Conservation (phyloP, 2,113 vertebrate species). For the Neogale vison region DNA sequence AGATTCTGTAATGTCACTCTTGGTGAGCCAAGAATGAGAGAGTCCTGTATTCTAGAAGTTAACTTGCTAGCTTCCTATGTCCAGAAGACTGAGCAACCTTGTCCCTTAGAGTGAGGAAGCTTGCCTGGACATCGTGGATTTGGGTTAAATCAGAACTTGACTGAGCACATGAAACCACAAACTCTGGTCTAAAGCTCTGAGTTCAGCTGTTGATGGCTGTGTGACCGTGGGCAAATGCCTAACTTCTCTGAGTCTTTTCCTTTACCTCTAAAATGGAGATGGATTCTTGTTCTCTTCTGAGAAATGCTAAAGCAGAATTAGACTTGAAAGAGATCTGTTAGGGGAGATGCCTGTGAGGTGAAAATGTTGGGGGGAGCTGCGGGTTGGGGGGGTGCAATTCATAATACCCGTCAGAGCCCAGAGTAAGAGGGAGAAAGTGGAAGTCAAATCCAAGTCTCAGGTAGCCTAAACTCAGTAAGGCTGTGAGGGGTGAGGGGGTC, state of each 20-base stretch:
- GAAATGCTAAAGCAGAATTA: neutral
- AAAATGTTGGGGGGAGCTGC: too few relatives aligned
- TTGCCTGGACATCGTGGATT: neutral
- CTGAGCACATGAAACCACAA: neutral
- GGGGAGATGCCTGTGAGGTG: neutral
- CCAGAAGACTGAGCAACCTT: too few relatives aligned
- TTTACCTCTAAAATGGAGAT: neutral
- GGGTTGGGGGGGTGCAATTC: neutral
- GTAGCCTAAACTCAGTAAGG: neutral
- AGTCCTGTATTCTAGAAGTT: neutral
- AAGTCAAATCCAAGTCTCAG: too few relatives aligned
- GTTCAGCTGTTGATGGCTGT: neutral
- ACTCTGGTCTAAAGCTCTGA: neutral
- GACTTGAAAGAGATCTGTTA: too few relatives aligned
- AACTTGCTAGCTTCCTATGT: neutral
- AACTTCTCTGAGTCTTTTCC: neutral
- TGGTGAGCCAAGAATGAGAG: neutral
- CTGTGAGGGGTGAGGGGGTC: accelerated
- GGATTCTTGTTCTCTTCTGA: neutral
- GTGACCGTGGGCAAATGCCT: neutral
- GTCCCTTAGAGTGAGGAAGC: neutral
- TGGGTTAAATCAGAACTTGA: neutral
- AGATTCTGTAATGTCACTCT: neutral
- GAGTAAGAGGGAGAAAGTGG: neutral
- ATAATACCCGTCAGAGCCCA: neutral